Evolutionary conservation across 37 sponge, comb jelly and placozoan genomes (phyloP).

Genomic region (Eunapius fragilis): DNA sequence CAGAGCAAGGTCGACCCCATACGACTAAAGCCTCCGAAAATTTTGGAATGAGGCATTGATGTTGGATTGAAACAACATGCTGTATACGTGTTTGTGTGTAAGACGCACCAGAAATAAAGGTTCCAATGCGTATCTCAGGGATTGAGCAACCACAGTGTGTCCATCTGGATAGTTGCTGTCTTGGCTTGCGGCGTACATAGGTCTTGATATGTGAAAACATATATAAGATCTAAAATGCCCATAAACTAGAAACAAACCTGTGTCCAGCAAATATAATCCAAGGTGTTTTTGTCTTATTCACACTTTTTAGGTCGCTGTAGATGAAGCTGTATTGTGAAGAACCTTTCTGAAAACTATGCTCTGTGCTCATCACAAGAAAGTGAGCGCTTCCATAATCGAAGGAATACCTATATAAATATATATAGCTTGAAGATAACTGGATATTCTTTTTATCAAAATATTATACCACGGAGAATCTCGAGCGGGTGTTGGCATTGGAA

Average conservation of each 20-base stretch:
- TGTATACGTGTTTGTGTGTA: background rate
- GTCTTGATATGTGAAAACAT: constrained; percentile 1
- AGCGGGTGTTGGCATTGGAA: constrained; percentile 70
- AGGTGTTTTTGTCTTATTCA: constrained; percentile 70
- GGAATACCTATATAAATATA: constrained; percentile 60
- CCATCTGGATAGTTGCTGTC: background rate
- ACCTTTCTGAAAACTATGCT: constrained; percentile 51
- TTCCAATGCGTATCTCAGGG: constrained; percentile 27
- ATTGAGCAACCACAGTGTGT: constrained; percentile 14
- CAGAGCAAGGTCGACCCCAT: constrained; percentile 55
- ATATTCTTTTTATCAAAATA: too few species aligned
- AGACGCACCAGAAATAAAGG: constrained; percentile 51
- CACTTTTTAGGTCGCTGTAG: constrained; percentile 46
- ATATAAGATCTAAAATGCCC: background rate
- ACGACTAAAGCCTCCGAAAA: constrained; percentile 1
- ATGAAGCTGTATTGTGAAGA: constrained; percentile 63
- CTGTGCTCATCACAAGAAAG: constrained; percentile 81
- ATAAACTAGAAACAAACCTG: constrained; percentile 24
- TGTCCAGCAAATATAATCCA: constrained; percentile 87
- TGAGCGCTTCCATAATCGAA: constrained; percentile 73
- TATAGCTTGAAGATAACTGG: too few species aligned
- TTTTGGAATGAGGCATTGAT: too few species aligned
- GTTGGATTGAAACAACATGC: too few species aligned
- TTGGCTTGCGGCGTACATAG: constrained; percentile 54
- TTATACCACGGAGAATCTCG: constrained; percentile 72